Base-by-base conservation (phyloP, 2,888 invertebrate genomes). In the Schizotus pectinicornis region DNA sequence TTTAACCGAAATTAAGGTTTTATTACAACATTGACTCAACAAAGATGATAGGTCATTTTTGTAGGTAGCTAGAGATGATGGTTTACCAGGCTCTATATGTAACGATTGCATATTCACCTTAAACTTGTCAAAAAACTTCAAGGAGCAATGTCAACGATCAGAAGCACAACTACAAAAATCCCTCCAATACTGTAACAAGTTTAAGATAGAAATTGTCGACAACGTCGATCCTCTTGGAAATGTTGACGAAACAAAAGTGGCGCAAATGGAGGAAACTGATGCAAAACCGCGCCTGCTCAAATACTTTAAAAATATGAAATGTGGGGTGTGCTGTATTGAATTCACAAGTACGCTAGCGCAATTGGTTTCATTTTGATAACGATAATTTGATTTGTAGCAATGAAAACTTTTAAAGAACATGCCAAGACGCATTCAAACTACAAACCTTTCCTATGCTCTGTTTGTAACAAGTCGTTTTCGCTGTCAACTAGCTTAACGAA, bases 41-140 rank as follows among this genome's bases (percentile, higher is more conserved):
- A 9, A 36, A 36, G 39, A 22, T 37, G 37, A 55, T 39, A 53
- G 34, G 38, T 36, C 32, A 34, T 37, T 31, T 38, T 66, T 71
- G 59, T 56, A 77, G 77, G 68, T 74, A 1, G 54, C 56, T 11
- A 45, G 61, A 61, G 65, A 72, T 47, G 74, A 77, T 63, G 75
- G 73, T 39, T 65, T 76, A 9, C 79, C 79, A n/a, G 62, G 47
- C 22, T 68, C 64, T 52, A 73, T 79, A 13, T 79, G 79, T 42
- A 67, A 66, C 32, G 63, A 71, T 30, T 79, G 79, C 53, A 63
- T 67, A 30, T 64, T 67, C 50, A 71, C 70, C 45, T 58, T 77
- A 43, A 71, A 71, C 34, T 52, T 69, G n/a, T 71, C 76, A 6
- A 43, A 70, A n/a, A 64, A 67, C 39, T 79, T 79, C 54, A 74